Evolutionary conservation across 1,140 invertebrate genomes (phyloP), one percentile per base, ranked within the genome.

Genomic region (Drosophila leontia): DNA sequence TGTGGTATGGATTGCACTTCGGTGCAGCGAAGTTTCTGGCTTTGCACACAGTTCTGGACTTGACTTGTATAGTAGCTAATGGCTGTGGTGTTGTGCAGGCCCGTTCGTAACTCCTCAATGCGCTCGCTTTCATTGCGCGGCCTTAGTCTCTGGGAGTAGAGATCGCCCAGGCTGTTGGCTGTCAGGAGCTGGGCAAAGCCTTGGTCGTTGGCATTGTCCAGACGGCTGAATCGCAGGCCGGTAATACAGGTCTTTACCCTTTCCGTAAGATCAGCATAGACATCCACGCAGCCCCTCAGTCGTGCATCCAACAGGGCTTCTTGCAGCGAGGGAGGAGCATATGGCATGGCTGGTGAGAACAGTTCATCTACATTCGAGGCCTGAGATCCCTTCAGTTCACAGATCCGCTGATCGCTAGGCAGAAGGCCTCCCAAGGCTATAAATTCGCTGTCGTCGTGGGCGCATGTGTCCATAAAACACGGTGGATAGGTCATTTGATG

Each of bases 401-500:
- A 90, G n/a, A 90, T 63, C 0, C 85, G 75, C 45, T 68, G 70
- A 79, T 90, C 85, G 1, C 15, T 41, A 8, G 85, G 48, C 0
- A 74, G 6, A 0, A 45, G 29, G 42, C 79, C 69, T 42, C 64
- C 45, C 11, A 90, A 17, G 12, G 81, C 85, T 5, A 90, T 37
- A 42, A 55, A 90, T 17, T 90, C 85, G n/a, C 39, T 76, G 53
- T 65, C 78, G 0, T 74, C 55, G 13, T 76, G 56, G 0, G 15
- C 41, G 37, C 53, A 61, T 1, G 71, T 51, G 35, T 90, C 85
- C 64, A 90, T 79, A 8, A 74, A 85, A 3, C 44, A 61, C 26
- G 85, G 85, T 2, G 85, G 32, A 39, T 58, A 74, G 8, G 11
- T 51, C 85, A 90, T 85, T 19, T 90, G 85, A 80, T 90, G 85